Evolutionary conservation across 2,797 vertebrate genomes (phyloP).

Genomic region (Decapterus maruadsi): DNA sequence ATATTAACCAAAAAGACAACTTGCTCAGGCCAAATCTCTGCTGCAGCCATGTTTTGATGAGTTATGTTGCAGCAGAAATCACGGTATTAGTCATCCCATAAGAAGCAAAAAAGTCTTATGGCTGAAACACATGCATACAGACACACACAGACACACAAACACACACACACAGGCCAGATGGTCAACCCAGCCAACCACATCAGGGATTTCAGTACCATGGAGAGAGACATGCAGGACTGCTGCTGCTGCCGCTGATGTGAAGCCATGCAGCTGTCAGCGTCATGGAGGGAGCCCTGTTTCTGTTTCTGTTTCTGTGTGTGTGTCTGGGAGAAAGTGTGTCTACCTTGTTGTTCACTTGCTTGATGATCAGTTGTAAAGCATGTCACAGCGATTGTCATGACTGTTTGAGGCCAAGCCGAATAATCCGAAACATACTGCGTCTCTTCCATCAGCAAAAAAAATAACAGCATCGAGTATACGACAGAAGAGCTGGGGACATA

Average conservation of each 20-base stretch:
- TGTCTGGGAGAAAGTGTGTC: background rate
- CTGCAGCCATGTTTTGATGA: conserved; percentile 23
- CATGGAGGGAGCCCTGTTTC: conserved; percentile 6
- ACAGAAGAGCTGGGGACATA: background rate
- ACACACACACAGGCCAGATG: conserved; percentile 62
- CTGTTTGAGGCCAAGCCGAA: background rate
- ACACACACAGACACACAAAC: background rate
- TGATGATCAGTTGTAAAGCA: conserved; percentile 5
- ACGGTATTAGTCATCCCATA: conserved; percentile 36
- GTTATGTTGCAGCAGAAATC: conserved; percentile 33
- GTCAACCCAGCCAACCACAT: conserved; percentile 20
- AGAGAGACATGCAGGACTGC: conserved; percentile 66
- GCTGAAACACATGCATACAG: conserved; percentile 25
- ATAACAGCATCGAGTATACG: conserved; percentile 1
- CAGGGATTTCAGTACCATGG: conserved; percentile 77
- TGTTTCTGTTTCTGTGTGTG: background rate
- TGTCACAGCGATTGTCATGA: background rate
- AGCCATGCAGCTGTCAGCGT: conserved; percentile 33
- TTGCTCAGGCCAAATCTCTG: conserved; percentile 39
- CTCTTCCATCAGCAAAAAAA: background rate
- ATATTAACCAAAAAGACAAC: conserved; percentile 24
- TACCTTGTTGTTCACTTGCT: background rate
- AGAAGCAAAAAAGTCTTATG: conserved; percentile 31
- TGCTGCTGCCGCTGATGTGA: conserved; percentile 37
- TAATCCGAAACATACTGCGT: background rate